Percentiles rank a stretch among this genome's conserved stretches.
phyloP scores from a whole-genome alignment of 2,888 invertebrate species.

The Rhogogaster chlorosoma region DNA sequence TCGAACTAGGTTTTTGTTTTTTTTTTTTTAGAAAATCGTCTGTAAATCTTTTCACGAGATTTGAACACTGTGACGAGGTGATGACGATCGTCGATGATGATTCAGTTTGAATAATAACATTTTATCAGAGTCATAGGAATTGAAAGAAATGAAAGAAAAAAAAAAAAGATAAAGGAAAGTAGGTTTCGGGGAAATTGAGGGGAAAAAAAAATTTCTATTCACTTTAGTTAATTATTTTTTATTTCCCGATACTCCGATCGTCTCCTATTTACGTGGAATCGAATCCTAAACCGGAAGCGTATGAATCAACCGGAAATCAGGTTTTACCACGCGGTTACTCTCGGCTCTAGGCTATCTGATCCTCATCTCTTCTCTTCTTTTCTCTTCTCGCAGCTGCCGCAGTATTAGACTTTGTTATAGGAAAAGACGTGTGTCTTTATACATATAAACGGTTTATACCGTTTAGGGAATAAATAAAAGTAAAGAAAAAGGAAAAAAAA shows the following conservation, averaged over 20 bases:
- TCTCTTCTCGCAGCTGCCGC: not conserved
- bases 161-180: not conserved
- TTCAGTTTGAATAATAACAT: not conserved
- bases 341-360: not conserved
- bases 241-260: not conserved
- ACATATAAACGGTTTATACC: not conserved
- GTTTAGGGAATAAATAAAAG: too few species aligned
- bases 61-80: not conserved
- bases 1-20: too few species aligned
- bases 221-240: not conserved
- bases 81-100: not conserved
- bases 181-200: not conserved
- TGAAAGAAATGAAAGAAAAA: too few species aligned
- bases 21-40: not conserved
- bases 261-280: not conserved
- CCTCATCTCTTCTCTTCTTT: not conserved
- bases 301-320: constrained; percentile 36
- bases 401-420: not conserved
- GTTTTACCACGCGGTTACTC: constrained; percentile 4
- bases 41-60: not conserved
- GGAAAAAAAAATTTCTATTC: too few species aligned
- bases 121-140: not conserved
- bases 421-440: not conserved
- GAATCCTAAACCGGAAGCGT: constrained; percentile 1
- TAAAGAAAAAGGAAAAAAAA: not conserved